Base-by-base conservation (phyloP, 2,888 invertebrate species). In the Pinctada fucata region DNA sequence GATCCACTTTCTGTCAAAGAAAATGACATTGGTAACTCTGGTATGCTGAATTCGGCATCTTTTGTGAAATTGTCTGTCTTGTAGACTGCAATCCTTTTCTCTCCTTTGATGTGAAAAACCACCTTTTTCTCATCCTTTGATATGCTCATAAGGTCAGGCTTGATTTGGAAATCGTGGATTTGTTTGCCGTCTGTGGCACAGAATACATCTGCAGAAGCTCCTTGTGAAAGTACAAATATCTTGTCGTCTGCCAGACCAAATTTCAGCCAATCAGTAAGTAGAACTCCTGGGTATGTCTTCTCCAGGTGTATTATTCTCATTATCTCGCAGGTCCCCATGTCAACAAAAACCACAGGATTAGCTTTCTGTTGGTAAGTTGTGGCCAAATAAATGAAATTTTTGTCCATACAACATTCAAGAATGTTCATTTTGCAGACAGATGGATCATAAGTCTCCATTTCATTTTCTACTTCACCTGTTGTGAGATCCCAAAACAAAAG, bases 401-500 rank as follows among this genome's bases (percentile, higher is more conserved):
- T 79, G 3, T 83, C 78, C 3, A 49, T 47, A 47, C 79, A 76
- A 72, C 75, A 76, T 0, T 78, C 67, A 80, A 87, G 78, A 5
- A 87, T 86, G 77, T 89, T 88, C 50, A 87, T 76, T 49, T 78
- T 84, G 8, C 76, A 76, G 6, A 74, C 78, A 47, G 78, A 71
- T 51, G 79, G 77, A 51, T 79, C 80, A 13, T 77, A 52, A 1
- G 85, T 63, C 2, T 75, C 51, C 6, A 81, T 69, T 13, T 82
- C 80, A 8, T 83, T 80, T 69, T 86, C 84, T 2, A 88, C 10
- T 65, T 87, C 88, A 8, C 88, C 88, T 67, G 79, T 79, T 2
- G 67, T 70, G 5, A 87, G 63, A 75, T 88, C 86, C 87, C 86
- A 88, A 6, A 87, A 79, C 6, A 88, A 49, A 0, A 88, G 73